phyloP scores from a whole-genome alignment of 1,140 invertebrate genomes.

The Apis mellifera region DNA sequence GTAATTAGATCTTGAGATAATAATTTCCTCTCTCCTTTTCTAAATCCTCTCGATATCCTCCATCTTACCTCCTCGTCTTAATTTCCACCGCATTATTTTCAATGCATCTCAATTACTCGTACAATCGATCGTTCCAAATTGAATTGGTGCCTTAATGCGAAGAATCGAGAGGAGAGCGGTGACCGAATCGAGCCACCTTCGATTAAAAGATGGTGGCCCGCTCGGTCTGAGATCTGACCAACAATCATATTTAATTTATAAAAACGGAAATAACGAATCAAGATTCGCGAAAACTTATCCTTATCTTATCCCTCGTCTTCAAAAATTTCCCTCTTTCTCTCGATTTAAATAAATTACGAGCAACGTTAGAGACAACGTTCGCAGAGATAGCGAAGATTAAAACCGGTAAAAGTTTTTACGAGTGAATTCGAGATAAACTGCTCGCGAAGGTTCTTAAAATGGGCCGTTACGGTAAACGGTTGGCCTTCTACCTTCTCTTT shows the following conservation, averaged over 20 bases:
- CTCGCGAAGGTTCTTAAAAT: background rate
- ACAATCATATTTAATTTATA: conserved; percentile 15
- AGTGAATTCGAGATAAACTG: conserved; percentile 16
- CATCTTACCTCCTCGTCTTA: background rate
- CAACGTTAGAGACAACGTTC: no score
- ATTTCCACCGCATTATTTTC: background rate
- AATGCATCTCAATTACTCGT: background rate
- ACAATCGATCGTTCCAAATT: conserved; percentile 7
- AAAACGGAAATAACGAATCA: conserved; percentile 6
- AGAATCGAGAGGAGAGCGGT: conserved; percentile 1
- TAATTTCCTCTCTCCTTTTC: background rate
- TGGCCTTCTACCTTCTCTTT: background rate
- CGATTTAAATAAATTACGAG: background rate
- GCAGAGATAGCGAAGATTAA: conserved; percentile 9
- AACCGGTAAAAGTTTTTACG: conserved; percentile 26
- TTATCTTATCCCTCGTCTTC: background rate
- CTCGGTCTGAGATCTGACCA: no score
- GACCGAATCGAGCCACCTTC: background rate
- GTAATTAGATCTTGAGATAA: background rate
- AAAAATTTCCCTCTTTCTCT: background rate
- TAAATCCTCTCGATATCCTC: background rate
- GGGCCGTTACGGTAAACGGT: conserved; percentile 3
- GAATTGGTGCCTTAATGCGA: background rate
- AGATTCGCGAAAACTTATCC: background rate
- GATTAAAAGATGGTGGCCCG: background rate